Evolutionary conservation across 2,113 vertebrate genomes (phyloP), one percentile per base, ranked within the genome.

Genomic region (Callopanchax toddi): DNA sequence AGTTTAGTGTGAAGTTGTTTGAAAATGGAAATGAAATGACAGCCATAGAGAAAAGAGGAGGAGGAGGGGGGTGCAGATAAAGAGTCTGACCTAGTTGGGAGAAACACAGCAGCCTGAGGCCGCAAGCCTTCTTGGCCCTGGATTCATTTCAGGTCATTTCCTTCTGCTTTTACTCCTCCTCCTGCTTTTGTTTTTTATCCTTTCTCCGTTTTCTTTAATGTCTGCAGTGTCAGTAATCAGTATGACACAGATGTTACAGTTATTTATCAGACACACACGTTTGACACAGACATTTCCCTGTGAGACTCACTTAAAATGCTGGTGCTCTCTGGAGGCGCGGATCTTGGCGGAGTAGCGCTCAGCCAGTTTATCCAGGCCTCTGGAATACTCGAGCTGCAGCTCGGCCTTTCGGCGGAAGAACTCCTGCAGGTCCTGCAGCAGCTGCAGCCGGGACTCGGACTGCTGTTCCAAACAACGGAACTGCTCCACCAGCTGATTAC

Each of bases 401-500:
- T 98, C 96, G 0, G 96, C 96, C 80, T 97, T 97, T 69, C 96
- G 92, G 54, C 96, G 94, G 90, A 98, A 97, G 87, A 98, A 98
- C 60, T 98, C 96, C 90, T 98, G 96, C 74, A 98, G 93, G 86
- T 98, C 96, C 89, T 98, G 96, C 40, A 98, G 93, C 82, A 98
- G 93, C 81, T 97, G 95, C 74, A 97, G 90, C 3, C 96, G 91
- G 0, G 95, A 95, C 86, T 98, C 96, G 0, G 95, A 97, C 79
- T 98, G 96, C 89, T 98, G 96, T 87, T 98, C 96, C 92, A 98
- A 89, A 78, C 95, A 98, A 79, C 95, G 95, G 88, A 98, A 94
- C 91, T 98, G 96, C 87, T 98, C 96, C 36, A 93, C 94, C 92
- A 98, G 91, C 91, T 98, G 96, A 3, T 92, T 94, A 12, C 96